Percentiles rank a stretch among this genome's conserved stretches.
Conservation (phyloP, 2,797 vertebrate genomes). For the Tenualosa thibaudeaui region DNA sequence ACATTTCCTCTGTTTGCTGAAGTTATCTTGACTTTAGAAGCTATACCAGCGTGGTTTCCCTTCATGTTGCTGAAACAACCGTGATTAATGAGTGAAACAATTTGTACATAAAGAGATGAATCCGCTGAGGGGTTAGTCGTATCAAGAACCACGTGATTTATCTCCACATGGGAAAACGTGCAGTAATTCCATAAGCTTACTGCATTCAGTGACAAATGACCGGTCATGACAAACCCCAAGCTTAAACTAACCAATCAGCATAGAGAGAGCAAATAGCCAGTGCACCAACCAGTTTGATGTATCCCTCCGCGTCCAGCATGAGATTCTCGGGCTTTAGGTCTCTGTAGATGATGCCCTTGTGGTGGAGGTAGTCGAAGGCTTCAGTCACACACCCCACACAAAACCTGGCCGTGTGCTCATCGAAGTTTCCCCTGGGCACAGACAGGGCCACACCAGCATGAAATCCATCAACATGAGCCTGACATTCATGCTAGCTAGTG, state of each 20-base stretch:
- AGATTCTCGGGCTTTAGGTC: constrained; percentile 96
- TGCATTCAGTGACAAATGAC: not conserved
- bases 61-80: no score
- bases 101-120: not conserved
- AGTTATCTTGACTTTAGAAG: no score
- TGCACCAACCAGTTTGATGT: constrained; percentile 87
- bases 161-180: not conserved
- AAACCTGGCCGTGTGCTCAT: constrained; percentile 82
- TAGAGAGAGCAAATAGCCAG: not conserved
- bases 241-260: not conserved
- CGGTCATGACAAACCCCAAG: not conserved
- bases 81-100: not conserved
- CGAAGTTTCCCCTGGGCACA: constrained; percentile 78
- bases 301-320: constrained; percentile 89
- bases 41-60: no score
- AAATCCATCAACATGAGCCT: not conserved
- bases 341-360: constrained; percentile 86
- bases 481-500: not conserved
- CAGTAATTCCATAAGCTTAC: not conserved
- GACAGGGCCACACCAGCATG: not conserved
- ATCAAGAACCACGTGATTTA: not conserved
- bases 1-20: no score
- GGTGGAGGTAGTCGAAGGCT: constrained; percentile 91
- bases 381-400: constrained; percentile 93
- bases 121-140: not conserved